Conservation (phyloP, 53 echinoderm and acorn worm species). For the Paelopatides confundens region DNA sequence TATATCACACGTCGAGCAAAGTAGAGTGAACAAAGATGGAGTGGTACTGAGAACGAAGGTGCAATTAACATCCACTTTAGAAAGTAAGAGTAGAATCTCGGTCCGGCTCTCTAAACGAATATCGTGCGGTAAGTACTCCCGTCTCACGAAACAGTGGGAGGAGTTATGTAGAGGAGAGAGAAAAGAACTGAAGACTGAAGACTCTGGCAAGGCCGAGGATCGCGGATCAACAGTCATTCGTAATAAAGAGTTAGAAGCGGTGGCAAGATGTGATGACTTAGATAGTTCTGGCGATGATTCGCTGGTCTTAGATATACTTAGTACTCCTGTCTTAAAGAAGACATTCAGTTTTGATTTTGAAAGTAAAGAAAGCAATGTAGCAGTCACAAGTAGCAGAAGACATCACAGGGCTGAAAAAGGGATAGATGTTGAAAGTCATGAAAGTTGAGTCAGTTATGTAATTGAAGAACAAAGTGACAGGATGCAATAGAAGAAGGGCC, state of each 20-base stretch:
- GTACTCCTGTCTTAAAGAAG: conserved; percentile 79
- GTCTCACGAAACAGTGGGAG: conserved; percentile 85
- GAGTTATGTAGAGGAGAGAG: conserved; percentile 20
- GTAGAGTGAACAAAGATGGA: neutral
- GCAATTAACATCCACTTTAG: neutral
- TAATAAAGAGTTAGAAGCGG: conserved; percentile 10
- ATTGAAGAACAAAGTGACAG: too few species aligned
- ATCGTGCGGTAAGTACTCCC: conserved; percentile 92
- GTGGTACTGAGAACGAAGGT: conserved; percentile 20
- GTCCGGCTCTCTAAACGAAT: conserved; percentile 84
- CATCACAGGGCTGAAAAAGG: neutral
- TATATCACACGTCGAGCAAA: neutral
- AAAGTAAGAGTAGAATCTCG: conserved; percentile 54
- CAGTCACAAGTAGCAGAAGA: neutral
- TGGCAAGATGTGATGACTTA: conserved; percentile 47
- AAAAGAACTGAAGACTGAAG: neutral
- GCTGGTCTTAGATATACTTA: conserved; percentile 75
- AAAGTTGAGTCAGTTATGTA: neutral
- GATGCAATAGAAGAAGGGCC: too few species aligned
- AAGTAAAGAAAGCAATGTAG: neutral
- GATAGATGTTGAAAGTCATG: neutral
- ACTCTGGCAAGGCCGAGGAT: neutral
- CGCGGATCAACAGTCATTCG: neutral
- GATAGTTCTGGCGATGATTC: conserved; percentile 81
- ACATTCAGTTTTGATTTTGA: conserved; percentile 65